phyloP scores from a whole-genome alignment of 2,797 vertebrate genomes.

The Coregonus sp. region DNA sequence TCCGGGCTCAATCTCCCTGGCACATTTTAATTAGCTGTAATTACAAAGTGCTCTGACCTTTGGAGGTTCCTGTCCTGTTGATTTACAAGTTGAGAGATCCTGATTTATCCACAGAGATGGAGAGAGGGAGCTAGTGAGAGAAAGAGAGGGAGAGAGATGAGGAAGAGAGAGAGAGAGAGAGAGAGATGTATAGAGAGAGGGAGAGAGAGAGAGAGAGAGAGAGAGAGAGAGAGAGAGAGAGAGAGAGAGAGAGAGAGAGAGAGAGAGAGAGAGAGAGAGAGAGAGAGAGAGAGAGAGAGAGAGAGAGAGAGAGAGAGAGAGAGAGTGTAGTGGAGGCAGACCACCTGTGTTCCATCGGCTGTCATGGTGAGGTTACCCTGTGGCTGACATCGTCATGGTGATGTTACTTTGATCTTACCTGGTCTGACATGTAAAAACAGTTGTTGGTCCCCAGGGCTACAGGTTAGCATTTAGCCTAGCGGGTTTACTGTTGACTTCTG shows the following conservation, averaged over 20 bases:
- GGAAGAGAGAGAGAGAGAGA: no score
- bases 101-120: not conserved
- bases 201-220: not conserved
- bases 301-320: not conserved
- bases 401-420: not conserved
- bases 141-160: not conserved
- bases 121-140: not conserved
- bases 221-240: no score
- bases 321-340: not conserved
- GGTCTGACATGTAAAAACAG: not conserved
- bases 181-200: not conserved
- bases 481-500: not conserved
- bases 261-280: not conserved
- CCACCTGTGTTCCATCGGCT: not conserved
- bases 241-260: not conserved
- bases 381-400: not conserved
- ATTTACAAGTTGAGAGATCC: constrained; percentile 39
- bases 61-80: constrained; percentile 42
- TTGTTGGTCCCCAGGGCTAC: not conserved
- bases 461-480: not conserved
- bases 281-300: not conserved
- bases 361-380: not conserved
- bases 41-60: constrained; percentile 52
- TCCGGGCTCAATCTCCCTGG: constrained; percentile 60
- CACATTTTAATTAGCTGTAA: constrained; percentile 60